Evolutionary conservation across 2,113 vertebrate species (phyloP).

Genomic region (Poeciliopsis occidentalis): DNA sequence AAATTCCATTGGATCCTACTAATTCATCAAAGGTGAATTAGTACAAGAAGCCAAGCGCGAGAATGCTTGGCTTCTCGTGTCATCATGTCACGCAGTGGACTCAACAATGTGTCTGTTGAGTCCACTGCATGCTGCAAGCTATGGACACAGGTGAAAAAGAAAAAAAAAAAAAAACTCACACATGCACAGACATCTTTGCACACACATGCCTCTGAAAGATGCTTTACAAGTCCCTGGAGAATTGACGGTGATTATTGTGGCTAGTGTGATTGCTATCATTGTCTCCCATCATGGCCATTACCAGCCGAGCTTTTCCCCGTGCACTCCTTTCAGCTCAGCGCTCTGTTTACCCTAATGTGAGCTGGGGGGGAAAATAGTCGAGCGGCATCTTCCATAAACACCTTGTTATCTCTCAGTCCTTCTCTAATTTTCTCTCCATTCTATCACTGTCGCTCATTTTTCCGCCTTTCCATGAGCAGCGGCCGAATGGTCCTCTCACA

Average conservation of each 20-base stretch:
- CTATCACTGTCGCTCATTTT: constrained; percentile 56
- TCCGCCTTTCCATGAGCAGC: constrained; percentile 19
- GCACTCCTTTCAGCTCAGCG: constrained; percentile 59
- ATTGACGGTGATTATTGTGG: constrained; percentile 73
- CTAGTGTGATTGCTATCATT: constrained; percentile 77
- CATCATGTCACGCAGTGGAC: too few relatives aligned
- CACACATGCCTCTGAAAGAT: constrained; percentile 23
- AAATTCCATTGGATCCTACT: not conserved
- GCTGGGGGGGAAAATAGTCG: constrained; percentile 58
- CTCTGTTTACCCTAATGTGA: constrained; percentile 76
- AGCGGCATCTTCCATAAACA: constrained; percentile 70
- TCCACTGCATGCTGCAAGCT: constrained; percentile 24
- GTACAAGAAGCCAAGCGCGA: too few relatives aligned
- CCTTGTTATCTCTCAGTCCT: constrained; percentile 75
- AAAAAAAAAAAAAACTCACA: not conserved
- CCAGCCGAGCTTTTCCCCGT: constrained; percentile 58
- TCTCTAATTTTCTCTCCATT: constrained; percentile 72
- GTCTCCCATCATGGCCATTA: constrained; percentile 74
- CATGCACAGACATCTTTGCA: constrained; percentile 15
- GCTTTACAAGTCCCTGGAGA: constrained; percentile 57
- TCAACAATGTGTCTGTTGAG: constrained; percentile 12
- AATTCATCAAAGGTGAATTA: not conserved
- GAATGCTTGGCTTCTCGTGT: too few relatives aligned
- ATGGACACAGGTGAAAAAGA: constrained; percentile 5
- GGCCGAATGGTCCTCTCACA: not conserved